These are phyloP conservation scores for Pelodiscus sinensis DNA, from an alignment of 2,113 vertebrate genomes.

Conservation along the genomic window DNA sequence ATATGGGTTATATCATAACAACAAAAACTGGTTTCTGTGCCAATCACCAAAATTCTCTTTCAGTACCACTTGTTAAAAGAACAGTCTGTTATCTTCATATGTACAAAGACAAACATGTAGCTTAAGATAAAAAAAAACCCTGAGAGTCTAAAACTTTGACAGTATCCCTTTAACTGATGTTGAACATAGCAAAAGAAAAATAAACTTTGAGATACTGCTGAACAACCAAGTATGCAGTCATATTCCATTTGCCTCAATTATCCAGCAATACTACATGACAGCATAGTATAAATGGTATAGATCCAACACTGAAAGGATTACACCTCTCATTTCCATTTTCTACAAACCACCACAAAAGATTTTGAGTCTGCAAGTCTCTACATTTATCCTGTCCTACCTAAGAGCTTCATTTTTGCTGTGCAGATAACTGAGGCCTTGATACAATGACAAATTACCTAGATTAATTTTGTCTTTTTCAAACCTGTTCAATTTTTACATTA, in stretches of 20 bases:
- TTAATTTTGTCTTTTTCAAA: not conserved
- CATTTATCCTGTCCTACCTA: not conserved
- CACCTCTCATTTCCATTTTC: not conserved
- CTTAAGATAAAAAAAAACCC: not conserved
- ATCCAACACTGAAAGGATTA: not conserved
- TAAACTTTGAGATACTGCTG: not conserved
- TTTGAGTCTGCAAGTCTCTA: not conserved
- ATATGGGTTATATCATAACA: not conserved
- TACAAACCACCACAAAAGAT: not conserved
- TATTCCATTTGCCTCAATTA: rapidly evolving
- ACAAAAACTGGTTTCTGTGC: not conserved
- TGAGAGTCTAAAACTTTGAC: not conserved
- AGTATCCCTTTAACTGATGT: not conserved
- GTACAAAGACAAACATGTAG: not conserved
- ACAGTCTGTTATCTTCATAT: not conserved
- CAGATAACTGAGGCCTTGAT: not conserved
- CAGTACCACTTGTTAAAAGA: not conserved
- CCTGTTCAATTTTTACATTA: not conserved
- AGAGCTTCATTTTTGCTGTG: not conserved
- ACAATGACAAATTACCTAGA: not conserved
- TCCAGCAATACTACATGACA: rapidly evolving
- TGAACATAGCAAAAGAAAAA: not conserved
- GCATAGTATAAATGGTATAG: not conserved
- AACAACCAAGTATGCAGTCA: not conserved
- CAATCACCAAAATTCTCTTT: not conserved